Evolutionary conservation across 1,140 invertebrate species (phyloP), one percentile per base, ranked within the genome.

Genomic region (Drosophila micromelanica): DNA sequence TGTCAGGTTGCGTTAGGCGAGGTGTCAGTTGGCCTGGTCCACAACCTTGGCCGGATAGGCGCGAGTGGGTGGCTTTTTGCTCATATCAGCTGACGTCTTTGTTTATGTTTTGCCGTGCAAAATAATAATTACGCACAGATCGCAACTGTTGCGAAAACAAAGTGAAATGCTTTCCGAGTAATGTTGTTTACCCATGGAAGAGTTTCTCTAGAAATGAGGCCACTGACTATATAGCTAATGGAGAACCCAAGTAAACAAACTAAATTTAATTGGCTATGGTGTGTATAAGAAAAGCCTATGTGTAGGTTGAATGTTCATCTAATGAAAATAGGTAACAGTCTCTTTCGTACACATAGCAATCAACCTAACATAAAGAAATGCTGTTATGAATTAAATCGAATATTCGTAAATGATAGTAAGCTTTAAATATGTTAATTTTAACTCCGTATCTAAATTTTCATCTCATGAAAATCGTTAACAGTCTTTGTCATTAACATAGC

Each of bases 11-110:
- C 27, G 54, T 84, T 84, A 84, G 80, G 48, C 42, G 13, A 45
- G 27, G 61, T 82, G 79, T 82, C 79, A 82, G 75, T 82, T 82
- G 40, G 54, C 40, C 38, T n/a, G 6, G 48, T 23, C n/a, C 61
- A 38, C 54, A 46, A 55, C 59, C 57, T 68, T 40, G 54, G 42
- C 42, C 60, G 45, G 15, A n/a, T 56, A 8, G 43, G 49, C 17
- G 45, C 45, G 13, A 35, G 35, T 48, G 43, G 70, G 57, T 30
- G 63, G 62, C 23, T 57, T 51, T 70, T 70, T 48, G 70, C 80
- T 70, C 75, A 78, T 68, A 78, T 78, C 82, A 85, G 74, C 82
- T 78, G 81, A 72, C 74, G 82, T 74, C 71, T 59, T 86, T 85
- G 81, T 81, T 87, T 87, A 81, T 76, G 20, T 54, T 78, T 43